Conservation (phyloP, 1,140 invertebrate genomes). For the Drosophila teissieri region DNA sequence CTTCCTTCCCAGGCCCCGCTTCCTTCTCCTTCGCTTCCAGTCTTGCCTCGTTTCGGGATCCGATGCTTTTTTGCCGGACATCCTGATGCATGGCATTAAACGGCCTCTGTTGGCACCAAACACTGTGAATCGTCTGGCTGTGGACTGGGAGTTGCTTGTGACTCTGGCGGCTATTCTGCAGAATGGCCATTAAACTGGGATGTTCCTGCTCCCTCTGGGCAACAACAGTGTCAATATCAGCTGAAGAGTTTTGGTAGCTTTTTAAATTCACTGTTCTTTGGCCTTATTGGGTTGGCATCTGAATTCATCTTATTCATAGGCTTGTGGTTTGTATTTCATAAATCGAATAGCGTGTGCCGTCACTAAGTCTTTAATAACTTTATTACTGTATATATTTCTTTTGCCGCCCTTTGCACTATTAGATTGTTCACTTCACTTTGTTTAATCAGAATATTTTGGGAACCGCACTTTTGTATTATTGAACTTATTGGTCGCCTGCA, state of each 20-base stretch:
- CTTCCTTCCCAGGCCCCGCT: not conserved
- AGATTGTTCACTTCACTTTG: not conserved
- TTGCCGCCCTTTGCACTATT: not conserved
- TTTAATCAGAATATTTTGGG: constrained; percentile 7
- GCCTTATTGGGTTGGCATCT: not conserved
- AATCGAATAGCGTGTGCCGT: too few relatives aligned
- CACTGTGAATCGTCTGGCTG: constrained; percentile 18
- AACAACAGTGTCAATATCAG: constrained; percentile 1
- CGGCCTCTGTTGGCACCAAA: constrained; percentile 35
- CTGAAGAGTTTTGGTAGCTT: not conserved
- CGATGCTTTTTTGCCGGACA: constrained; percentile 52
- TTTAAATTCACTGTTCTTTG: not conserved
- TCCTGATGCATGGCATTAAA: constrained; percentile 77
- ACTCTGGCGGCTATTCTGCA: constrained; percentile 27
- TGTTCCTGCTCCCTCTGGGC: not conserved
- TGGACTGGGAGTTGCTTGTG: constrained; percentile 10
- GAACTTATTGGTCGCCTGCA: constrained; percentile 17
- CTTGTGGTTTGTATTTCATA: not conserved
- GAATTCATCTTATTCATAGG: not conserved
- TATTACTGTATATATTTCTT: not conserved
- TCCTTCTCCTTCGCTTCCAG: constrained; percentile 58
- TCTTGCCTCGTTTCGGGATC: constrained; percentile 30
- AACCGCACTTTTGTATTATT: constrained; percentile 11
- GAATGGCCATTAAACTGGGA: constrained; percentile 43
- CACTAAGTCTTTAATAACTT: not conserved